These are phyloP conservation scores for Lagocephalus sceleratus DNA, from an alignment of 2,797 vertebrate genomes.

Conservation along the genomic window DNA sequence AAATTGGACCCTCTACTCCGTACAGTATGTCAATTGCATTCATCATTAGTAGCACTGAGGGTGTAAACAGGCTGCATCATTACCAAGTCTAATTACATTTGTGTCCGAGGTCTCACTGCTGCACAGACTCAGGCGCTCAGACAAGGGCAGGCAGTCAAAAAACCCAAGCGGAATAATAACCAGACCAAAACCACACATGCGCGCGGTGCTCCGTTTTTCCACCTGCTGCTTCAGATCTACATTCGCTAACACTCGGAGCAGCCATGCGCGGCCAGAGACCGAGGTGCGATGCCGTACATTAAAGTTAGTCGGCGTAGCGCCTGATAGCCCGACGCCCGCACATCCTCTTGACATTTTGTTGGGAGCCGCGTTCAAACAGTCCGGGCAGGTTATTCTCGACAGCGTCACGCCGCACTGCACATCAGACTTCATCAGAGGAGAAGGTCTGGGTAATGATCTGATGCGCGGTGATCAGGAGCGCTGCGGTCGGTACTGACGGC, in stretches of 20 bases:
- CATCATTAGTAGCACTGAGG: constrained; percentile 76
- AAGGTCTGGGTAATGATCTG: constrained; percentile 56
- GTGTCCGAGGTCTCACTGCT: constrained; percentile 62
- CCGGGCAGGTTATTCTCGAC: constrained; percentile 52
- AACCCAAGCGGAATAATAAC: too few relatives aligned
- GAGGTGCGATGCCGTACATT: constrained; percentile 10
- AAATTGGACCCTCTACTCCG: constrained; percentile 61
- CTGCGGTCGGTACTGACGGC: constrained; percentile 56
- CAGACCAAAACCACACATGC: constrained; percentile 6
- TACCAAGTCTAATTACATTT: constrained; percentile 81
- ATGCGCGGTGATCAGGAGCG: constrained; percentile 47
- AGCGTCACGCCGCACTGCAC: constrained; percentile 33
- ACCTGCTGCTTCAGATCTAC: not conserved
- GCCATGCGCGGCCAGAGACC: not conserved
- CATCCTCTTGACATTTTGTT: constrained; percentile 6
- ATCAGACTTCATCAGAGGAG: constrained; percentile 45
- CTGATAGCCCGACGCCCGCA: not conserved
- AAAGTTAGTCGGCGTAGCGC: too few relatives aligned
- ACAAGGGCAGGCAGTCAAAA: constrained; percentile 24
- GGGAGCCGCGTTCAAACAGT: constrained; percentile 6
- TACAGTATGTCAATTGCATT: constrained; percentile 66
- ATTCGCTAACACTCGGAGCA: not conserved
- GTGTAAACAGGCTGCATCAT: constrained; percentile 79
- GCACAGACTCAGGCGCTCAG: constrained; percentile 25
- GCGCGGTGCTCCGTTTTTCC: not conserved